Evolutionary conservation across 35 echinoderm and acorn worm genomes (phyloP), one percentile per base, ranked within the genome.

Genomic region (Apostichopus californicus): DNA sequence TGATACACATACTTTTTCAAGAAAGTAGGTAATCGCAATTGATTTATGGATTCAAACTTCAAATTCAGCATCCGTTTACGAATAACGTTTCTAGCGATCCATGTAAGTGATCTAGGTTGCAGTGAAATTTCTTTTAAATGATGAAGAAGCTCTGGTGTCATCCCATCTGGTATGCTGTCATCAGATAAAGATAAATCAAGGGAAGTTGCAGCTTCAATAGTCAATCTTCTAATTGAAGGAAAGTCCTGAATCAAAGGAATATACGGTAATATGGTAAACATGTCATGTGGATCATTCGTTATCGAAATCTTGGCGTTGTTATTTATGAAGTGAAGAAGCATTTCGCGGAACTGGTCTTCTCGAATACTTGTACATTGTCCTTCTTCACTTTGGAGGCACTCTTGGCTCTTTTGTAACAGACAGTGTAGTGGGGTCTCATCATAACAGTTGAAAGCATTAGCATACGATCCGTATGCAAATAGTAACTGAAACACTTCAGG

Each of bases 341-440:
- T 77, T 56, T 91, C 73, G 3, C 71, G 86, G 23, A 52, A 89
- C 15, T 14, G 14, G 9, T 55, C 73, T 46, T 54, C 53, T 9
- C 56, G 20, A 21, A 15, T 11, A 52, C 15, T 59, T 25, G 26
- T 25, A 3, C 53, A 14, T 15, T 59, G 17, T 13, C 57, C 89
- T 24, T 91, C 82, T 9, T 85, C 66, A 7, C 46, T 66, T 14
- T 86, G 20, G 56, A 73, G 11, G 18, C 52, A 63, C 14, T 95
- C 13, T 25, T 86, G 86, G 55, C 86, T 83, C 25, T 94, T 90
- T 1, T 21, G 79, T 14, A 97, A 72, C n/a, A 97, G 75, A 80
- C 90, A 95, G 17, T 95, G 86, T 25, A 95, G 61, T 6, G 97
- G 97, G 3, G 95, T 99, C 11, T 99, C 97, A 17, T 78, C 56